Conservation (phyloP, 2,113 vertebrate species). For the Bambusicola thoracicus region DNA sequence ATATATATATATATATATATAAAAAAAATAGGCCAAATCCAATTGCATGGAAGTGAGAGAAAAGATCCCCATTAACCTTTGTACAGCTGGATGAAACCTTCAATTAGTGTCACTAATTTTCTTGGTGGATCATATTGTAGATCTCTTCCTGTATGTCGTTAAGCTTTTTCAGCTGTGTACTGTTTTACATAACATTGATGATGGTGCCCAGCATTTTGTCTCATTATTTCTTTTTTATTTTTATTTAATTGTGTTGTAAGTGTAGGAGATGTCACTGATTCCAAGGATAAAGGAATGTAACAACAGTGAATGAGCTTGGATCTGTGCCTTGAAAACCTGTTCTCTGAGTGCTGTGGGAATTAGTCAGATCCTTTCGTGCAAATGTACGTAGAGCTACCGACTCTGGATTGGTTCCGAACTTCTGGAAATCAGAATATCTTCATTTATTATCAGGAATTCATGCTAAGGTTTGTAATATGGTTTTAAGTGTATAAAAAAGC, state of each 20-base stretch:
- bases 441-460: background rate
- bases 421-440: background rate
- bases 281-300: background rate
- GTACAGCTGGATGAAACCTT: slow-evolving; percentile 20
- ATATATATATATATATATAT: too few species aligned
- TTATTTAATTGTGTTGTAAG: background rate
- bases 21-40: background rate
- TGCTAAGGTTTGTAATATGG: background rate
- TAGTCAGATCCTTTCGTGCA: background rate
- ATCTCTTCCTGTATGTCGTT: background rate
- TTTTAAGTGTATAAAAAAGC: background rate
- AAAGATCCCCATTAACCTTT: background rate
- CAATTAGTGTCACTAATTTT: background rate
- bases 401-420: background rate
- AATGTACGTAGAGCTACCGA: background rate
- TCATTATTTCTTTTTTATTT: background rate
- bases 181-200: background rate
- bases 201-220: background rate
- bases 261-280: background rate
- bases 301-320: background rate
- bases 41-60: background rate
- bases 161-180: background rate
- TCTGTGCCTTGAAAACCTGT: background rate
- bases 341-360: background rate
- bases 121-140: background rate